Conservation (phyloP, 2,797 vertebrate species). For the Pipistrellus pygmaeus region DNA sequence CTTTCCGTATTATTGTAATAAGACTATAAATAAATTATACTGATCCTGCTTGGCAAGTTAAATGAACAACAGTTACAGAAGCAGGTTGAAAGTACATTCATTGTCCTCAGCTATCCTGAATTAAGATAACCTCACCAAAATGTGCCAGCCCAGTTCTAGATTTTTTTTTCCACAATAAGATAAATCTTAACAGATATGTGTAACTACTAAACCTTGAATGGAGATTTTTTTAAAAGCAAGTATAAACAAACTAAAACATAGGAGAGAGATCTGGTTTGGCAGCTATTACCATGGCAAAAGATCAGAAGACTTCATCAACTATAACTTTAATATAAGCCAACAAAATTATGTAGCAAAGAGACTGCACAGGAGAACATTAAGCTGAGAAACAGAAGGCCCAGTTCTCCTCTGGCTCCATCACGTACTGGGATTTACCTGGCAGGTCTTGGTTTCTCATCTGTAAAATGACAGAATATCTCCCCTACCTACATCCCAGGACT, state of each 20-base stretch:
- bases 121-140: background rate
- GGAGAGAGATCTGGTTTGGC: background rate
- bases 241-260: background rate
- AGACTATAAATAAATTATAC: conserved; percentile 13
- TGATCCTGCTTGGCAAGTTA: background rate
- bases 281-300: conserved; percentile 1
- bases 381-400: background rate
- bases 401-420: background rate
- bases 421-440: background rate
- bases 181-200: background rate
- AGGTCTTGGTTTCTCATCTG: conserved; percentile 4
- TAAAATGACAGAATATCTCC: background rate
- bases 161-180: background rate
- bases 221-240: conserved; percentile 29
- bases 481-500: background rate
- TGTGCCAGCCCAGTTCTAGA: background rate
- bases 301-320: conserved; percentile 33
- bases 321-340: conserved; percentile 25
- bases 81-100: background rate
- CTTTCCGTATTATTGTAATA: background rate
- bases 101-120: background rate
- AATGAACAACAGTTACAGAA: background rate
- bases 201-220: conserved; percentile 42
- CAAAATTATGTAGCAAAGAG: background rate
- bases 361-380: background rate